Evolutionary conservation across 2,113 vertebrate genomes (phyloP), one percentile per base, ranked within the genome.

Genomic region (Heteronetta atricapilla): DNA sequence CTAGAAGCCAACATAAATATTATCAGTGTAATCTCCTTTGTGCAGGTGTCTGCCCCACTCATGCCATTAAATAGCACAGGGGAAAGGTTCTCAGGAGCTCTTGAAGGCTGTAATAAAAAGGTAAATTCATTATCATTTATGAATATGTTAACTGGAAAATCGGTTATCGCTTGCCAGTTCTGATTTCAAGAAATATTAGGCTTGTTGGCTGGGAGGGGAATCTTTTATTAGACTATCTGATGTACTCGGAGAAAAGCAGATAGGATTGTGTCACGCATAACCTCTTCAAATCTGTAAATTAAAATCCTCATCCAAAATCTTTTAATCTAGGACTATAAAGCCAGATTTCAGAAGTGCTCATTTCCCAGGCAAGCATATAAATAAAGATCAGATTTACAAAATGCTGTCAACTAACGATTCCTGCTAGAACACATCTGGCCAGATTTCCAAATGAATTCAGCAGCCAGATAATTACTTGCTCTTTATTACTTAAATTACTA

Each of bases 321-420:
- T 92, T 95, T 89, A 55, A 89, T 75, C 38, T n/a, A 64, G 40
- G 59, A 68, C 88, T 88, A 62, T 64, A 40, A 91, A 87, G 64
- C 9, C 94, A 91, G 77, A 95, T 94, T 95, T 94, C 93, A 94
- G 74, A 94, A 96, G 93, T 52, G 90, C 44, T 89, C 58, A 82
- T 76, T 91, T 94, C 75, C 72, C 63, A 73, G 67, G 74, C 77
- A 56, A 48, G 84, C 8, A 0, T 58, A 94, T 89, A 93, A 96
- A 94, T 93, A 89, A 90, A 85, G 84, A 93, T 93, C 73, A 75
- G 90, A 67, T 86, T 89, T 70, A 63, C 83, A 84, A 79, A 96
- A 63, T 60, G 94, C 73, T 80, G 33, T 80, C 83, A 83, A 7
- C 86, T 48, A 52, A 86, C 90, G 84, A 86, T 84, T 79, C 93